Conservation (phyloP, 2,113 vertebrate genomes). For the Callionymus lyra region DNA sequence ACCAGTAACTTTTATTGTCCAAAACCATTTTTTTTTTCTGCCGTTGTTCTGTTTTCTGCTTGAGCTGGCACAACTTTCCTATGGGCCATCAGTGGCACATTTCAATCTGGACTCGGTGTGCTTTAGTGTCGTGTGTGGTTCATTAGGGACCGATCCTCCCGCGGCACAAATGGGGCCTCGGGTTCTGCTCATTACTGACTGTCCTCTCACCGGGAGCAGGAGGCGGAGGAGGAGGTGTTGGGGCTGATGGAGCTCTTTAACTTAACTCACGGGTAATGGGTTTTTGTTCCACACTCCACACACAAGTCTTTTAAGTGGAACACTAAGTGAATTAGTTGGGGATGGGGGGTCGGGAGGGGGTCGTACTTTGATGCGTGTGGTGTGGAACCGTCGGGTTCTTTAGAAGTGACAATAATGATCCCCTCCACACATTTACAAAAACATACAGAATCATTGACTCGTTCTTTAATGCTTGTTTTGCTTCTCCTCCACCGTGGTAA, state of each 20-base stretch:
- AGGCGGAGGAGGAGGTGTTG: conserved; percentile 26
- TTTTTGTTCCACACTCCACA: conserved; percentile 45
- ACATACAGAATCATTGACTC: too few species aligned
- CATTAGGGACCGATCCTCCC: conserved; percentile 50
- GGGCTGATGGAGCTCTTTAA: conserved; percentile 51
- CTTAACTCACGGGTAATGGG: conserved; percentile 40
- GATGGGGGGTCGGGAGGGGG: too few species aligned
- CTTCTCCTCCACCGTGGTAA: too few species aligned
- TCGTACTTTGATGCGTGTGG: conserved; percentile 16
- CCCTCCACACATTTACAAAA: too few species aligned
- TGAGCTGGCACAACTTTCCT: conserved; percentile 41
- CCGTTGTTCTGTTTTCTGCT: conserved; percentile 23
- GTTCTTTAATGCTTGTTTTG: too few species aligned
- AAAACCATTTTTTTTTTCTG: conserved; percentile 7
- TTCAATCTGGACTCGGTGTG: conserved; percentile 44
- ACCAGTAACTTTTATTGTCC: conserved; percentile 14
- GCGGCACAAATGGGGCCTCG: conserved; percentile 42
- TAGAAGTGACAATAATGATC: not conserved
- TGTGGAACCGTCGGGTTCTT: conserved; percentile 2
- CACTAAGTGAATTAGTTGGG: conserved; percentile 47
- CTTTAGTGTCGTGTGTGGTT: conserved; percentile 48
- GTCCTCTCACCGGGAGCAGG: conserved; percentile 29
- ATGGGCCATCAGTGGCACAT: conserved; percentile 41
- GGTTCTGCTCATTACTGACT: conserved; percentile 55
- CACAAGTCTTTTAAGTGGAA: conserved; percentile 40